phyloP scores from a whole-genome alignment of 2,113 vertebrate genomes.

The Pterocles orientalis region DNA sequence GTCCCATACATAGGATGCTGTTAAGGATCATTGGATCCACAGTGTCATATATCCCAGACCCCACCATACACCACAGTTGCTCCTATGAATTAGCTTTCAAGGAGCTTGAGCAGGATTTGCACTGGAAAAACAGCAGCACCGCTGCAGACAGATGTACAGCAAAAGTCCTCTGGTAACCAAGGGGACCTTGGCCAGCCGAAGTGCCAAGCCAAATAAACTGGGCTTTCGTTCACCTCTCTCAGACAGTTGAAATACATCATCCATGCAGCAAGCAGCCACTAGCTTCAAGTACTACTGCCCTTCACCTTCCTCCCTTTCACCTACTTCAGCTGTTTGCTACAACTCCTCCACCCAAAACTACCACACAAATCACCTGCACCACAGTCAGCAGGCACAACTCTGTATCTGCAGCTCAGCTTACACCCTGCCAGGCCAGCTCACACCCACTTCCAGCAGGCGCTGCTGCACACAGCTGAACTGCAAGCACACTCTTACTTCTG shows the following conservation, averaged over 20 bases:
- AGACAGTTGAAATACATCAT: not conserved
- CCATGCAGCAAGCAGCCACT: not conserved
- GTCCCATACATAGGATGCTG: not conserved
- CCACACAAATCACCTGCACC: not conserved
- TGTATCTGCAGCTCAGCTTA: not conserved
- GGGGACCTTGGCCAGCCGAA: not conserved
- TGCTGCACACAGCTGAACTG: not conserved
- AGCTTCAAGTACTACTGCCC: not conserved
- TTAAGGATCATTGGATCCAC: not conserved
- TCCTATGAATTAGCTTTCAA: not conserved
- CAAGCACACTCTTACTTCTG: not conserved
- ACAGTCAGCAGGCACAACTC: not conserved
- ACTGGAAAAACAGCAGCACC: not conserved
- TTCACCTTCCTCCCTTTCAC: not conserved
- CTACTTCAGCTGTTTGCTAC: not conserved
- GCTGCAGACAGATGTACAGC: not conserved
- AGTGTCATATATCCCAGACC: not conserved
- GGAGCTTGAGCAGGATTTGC: not conserved
- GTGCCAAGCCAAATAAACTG: not conserved
- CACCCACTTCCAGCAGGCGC: not conserved
- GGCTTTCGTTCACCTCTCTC: not conserved
- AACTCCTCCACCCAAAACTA: not conserved
- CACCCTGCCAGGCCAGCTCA: not conserved
- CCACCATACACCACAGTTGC: accelerated
- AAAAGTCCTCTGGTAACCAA: not conserved